These are phyloP conservation scores for Haliclona indistincta DNA, from an alignment of 37 sponge, comb jelly and placozoan genomes.

Conservation along the genomic window DNA sequence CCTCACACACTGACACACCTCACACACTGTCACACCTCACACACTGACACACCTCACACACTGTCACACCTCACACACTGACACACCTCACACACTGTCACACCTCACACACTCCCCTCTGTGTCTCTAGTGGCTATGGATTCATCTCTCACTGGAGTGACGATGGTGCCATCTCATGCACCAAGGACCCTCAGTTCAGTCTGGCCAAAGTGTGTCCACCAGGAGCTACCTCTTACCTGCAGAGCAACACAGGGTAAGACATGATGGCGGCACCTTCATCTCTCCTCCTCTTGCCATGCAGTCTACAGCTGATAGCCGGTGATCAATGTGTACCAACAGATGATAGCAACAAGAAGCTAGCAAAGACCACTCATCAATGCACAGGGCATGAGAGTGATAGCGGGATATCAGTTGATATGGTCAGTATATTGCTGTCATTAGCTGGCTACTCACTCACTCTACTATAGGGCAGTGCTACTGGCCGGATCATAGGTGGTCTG, in stretches of 20 bases:
- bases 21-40: not conserved
- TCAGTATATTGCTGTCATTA: no score
- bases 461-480: not conserved
- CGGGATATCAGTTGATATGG: no score
- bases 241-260: conserved; percentile 37
- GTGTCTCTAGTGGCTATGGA: conserved; percentile 47
- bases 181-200: not conserved
- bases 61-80: not conserved
- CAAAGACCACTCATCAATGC: conserved; percentile 7
- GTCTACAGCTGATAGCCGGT: conserved; percentile 49
- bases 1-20: not conserved
- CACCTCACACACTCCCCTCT: not conserved
- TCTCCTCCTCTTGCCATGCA: not conserved
- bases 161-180: not conserved
- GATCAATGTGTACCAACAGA: conserved; percentile 25
- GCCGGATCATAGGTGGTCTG: not conserved
- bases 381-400: conserved; percentile 34
- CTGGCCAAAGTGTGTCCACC: conserved; percentile 44
- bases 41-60: not conserved
- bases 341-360: conserved; percentile 6
- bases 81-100: not conserved
- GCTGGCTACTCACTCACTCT: not conserved
- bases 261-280: not conserved
- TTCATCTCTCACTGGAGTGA: not conserved
- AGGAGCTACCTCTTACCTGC: conserved; percentile 9